These are phyloP conservation scores for Heliconius aoede DNA, from an alignment of 2,888 invertebrate genomes.

Conservation along the genomic window DNA sequence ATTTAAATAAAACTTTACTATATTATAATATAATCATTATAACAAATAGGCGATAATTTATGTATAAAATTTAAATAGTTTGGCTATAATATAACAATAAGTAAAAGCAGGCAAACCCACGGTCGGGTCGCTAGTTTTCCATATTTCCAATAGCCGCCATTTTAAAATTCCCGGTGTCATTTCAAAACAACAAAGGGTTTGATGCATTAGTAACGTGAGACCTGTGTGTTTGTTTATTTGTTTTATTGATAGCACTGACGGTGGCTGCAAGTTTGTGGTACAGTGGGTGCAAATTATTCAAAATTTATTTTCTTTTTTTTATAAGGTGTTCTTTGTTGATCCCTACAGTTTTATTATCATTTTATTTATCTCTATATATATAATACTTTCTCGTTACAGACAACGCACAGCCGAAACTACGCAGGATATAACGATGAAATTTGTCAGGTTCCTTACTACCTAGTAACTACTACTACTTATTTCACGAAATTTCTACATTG, in stretches of 20 bases:
- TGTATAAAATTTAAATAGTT: neutral
- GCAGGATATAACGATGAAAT: too few species aligned
- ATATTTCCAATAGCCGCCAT: slow-evolving; percentile 23
- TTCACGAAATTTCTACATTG: too few species aligned
- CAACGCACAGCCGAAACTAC: too few species aligned
- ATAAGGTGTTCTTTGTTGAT: neutral
- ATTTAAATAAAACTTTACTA: too few species aligned
- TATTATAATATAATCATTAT: neutral
- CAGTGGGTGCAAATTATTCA: slow-evolving; percentile 20
- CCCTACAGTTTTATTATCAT: too few species aligned
- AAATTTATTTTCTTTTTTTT: neutral
- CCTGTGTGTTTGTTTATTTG: slow-evolving; percentile 62
- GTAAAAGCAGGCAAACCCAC: neutral
- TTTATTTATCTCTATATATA: too few species aligned
- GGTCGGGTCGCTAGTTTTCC: neutral
- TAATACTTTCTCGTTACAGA: too few species aligned
- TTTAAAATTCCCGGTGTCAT: slow-evolving; percentile 42
- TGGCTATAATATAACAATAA: neutral
- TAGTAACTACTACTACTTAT: too few species aligned
- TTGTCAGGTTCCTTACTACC: too few species aligned
- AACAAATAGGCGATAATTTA: neutral
- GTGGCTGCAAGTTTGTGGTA: slow-evolving; percentile 39
- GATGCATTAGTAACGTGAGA: slow-evolving; percentile 69
- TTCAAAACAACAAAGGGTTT: slow-evolving; percentile 49
- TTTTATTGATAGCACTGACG: slow-evolving; percentile 59